These are phyloP conservation scores for Corythaeola cristata DNA, from an alignment of 2,113 vertebrate species.

Conservation along the genomic window DNA sequence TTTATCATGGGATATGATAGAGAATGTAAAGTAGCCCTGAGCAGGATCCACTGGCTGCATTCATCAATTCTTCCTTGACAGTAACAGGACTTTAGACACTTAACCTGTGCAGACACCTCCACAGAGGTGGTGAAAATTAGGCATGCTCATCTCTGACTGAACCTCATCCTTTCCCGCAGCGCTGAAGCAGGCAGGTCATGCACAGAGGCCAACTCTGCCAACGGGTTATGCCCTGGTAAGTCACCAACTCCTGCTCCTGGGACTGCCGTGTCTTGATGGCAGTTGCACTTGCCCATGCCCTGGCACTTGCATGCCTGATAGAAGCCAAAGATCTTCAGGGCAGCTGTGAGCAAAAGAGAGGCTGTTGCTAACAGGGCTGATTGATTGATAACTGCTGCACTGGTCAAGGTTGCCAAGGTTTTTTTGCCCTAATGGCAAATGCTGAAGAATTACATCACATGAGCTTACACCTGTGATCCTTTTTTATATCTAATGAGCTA, in stretches of 20 bases:
- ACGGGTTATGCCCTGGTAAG: background rate
- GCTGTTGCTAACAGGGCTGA: background rate
- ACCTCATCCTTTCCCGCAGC: background rate
- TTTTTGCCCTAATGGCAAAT: background rate
- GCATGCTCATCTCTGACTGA: background rate
- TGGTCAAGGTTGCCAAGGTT: background rate
- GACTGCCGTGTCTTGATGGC: background rate
- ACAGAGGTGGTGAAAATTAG: rapidly evolving
- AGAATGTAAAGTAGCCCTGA: background rate
- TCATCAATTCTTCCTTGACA: background rate
- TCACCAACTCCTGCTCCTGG: background rate
- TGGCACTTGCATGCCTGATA: background rate
- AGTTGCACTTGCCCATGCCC: rapidly evolving
- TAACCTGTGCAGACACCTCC: background rate
- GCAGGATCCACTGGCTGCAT: background rate
- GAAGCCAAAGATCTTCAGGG: background rate
- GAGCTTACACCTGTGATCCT: background rate
- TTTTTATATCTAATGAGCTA: background rate
- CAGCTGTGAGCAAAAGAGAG: background rate
- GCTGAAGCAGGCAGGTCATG: background rate
- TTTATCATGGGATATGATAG: background rate
- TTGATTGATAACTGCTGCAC: background rate
- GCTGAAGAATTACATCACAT: background rate
- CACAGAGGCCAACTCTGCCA: background rate
- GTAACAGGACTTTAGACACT: background rate